These are phyloP conservation scores for Benitochromis conjunctus DNA, from an alignment of 2,113 vertebrate genomes.

Conservation along the genomic window DNA sequence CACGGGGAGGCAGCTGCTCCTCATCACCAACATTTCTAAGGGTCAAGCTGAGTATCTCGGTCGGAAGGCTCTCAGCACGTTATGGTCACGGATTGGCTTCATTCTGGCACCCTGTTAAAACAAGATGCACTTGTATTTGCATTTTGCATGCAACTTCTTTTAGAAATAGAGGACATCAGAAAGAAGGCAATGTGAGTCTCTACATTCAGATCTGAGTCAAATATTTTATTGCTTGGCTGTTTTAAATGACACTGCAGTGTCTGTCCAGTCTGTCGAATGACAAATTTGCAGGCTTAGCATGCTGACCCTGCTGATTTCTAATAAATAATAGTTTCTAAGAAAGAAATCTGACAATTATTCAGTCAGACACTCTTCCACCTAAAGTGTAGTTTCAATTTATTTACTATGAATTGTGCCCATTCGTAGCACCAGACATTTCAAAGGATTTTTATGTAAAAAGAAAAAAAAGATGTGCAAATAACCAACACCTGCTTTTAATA, in stretches of 20 bases:
- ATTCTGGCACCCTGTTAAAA: background rate
- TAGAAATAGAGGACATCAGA: background rate
- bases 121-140: background rate
- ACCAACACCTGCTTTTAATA: background rate
- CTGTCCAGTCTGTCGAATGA: background rate
- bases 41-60: background rate
- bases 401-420: background rate
- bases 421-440: background rate
- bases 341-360: background rate
- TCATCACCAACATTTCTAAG: background rate
- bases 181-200: background rate
- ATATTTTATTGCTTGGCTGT: background rate
- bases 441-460: background rate
- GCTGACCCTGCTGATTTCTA: background rate
- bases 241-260: background rate
- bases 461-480: background rate
- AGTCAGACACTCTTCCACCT: background rate
- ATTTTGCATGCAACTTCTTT: background rate
- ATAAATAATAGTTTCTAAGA: background rate
- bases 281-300: background rate
- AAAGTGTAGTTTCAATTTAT: background rate
- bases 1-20: slow-evolving; percentile 8
- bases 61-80: background rate
- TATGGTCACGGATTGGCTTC: background rate
- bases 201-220: background rate